Conservation (phyloP, 2,797 vertebrate genomes). For the Catostomus latipinnis region DNA sequence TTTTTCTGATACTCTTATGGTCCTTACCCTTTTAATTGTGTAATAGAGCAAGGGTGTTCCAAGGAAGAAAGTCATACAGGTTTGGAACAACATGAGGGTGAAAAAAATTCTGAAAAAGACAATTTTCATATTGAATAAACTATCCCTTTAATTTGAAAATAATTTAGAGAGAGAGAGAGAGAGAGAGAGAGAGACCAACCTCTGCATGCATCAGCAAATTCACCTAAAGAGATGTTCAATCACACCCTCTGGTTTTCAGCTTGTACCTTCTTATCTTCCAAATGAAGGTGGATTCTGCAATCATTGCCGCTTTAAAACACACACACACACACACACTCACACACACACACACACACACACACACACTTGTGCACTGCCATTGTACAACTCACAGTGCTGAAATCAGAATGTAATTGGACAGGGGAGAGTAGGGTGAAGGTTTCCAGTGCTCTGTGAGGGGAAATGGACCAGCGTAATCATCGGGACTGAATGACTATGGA, state of each 20-base stretch:
- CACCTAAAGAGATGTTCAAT: conserved; percentile 7
- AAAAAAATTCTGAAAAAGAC: too few relatives aligned
- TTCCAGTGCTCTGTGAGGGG: too few relatives aligned
- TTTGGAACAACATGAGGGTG: too few relatives aligned
- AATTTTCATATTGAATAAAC: too few relatives aligned
- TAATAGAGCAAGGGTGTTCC: too few relatives aligned
- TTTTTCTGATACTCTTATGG: too few relatives aligned
- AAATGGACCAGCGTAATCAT: too few relatives aligned
- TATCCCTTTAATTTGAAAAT: conserved; percentile 11
- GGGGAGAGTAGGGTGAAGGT: too few relatives aligned
- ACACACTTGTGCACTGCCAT: not conserved
- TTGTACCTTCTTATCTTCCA: conserved; percentile 8
- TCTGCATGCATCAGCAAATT: conserved; percentile 33
- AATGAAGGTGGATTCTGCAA: not conserved
- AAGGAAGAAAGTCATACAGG: too few relatives aligned
- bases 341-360: not conserved
- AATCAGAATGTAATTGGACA: too few relatives aligned
- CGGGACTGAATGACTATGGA: not conserved
- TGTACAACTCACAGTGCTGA: too few relatives aligned
- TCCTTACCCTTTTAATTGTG: too few relatives aligned
- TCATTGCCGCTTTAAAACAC: not conserved
- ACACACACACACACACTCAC: not conserved
- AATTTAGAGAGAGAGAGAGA: conserved; percentile 17
- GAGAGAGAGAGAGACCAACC: conserved; percentile 9
- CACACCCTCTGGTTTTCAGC: not conserved